A percentile compares a stretch with the other conserved stretches of the same genome.
These are phyloP conservation scores for Silvanus unidentatus DNA, from an alignment of 2,888 invertebrate species.

Conservation along the genomic window DNA sequence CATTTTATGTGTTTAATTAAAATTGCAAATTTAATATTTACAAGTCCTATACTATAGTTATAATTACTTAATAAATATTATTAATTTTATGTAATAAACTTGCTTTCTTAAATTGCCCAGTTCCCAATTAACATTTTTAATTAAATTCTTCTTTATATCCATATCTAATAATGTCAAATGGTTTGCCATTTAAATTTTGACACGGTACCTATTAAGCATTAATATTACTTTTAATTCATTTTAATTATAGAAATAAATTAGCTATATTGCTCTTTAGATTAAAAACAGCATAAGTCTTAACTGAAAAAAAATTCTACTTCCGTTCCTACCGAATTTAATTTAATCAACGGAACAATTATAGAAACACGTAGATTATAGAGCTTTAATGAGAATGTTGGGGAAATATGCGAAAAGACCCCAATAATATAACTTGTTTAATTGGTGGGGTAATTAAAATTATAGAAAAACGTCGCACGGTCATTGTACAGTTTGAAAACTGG, in stretches of 20 bases:
- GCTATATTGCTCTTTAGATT: conserved; percentile 12
- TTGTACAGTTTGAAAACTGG: no score
- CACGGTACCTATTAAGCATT: conserved; percentile 12
- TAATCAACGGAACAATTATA: no score
- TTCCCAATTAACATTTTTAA: conserved; percentile 11
- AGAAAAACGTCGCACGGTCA: no score
- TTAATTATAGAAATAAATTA: conserved; percentile 14
- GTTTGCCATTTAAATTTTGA: conserved; percentile 15
- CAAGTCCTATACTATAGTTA: conserved; percentile 14
- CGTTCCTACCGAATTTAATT: no score
- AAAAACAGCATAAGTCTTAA: no score
- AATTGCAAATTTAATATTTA: conserved; percentile 15
- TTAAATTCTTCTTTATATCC: conserved; percentile 8
- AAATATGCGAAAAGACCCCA: no score
- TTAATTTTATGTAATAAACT: conserved; percentile 17
- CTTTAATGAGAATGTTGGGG: no score
- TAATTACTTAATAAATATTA: conserved; percentile 17
- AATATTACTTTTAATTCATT: conserved; percentile 14
- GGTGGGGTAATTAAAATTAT: no score
- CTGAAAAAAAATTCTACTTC: no score
- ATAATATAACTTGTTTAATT: no score
- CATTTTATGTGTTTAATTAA: conserved; percentile 13
- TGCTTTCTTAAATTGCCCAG: conserved; percentile 8
- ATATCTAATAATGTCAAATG: conserved; percentile 12
- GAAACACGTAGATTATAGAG: no score